These are phyloP conservation scores for Cistogaster globosa DNA, from an alignment of 2,888 invertebrate species.

Conservation along the genomic window DNA sequence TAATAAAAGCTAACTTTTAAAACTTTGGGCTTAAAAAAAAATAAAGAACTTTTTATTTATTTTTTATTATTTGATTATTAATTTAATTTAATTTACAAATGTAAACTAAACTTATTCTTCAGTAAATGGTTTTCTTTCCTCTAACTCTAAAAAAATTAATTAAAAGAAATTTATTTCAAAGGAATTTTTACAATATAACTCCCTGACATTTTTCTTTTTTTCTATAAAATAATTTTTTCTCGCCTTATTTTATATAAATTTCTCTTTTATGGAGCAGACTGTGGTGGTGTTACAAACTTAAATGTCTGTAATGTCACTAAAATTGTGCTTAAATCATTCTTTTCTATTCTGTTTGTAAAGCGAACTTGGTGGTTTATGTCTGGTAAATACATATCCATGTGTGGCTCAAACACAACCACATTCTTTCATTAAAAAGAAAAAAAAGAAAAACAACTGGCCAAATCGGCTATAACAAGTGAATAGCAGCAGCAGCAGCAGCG, in stretches of 20 bases:
- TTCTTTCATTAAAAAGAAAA: constrained; percentile 46
- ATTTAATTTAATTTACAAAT: too few relatives aligned
- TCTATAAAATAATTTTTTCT: too few relatives aligned
- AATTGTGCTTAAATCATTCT: constrained; percentile 46
- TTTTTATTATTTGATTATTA: too few relatives aligned
- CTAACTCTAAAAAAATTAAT: too few relatives aligned
- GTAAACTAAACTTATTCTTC: too few relatives aligned
- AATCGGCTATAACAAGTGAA: constrained; percentile 67
- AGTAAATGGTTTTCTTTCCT: too few relatives aligned
- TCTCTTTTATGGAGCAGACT: constrained; percentile 14
- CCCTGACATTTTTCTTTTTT: too few relatives aligned
- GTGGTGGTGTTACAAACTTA: constrained; percentile 44
- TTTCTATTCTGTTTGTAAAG: constrained; percentile 39
- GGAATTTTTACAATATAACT: too few relatives aligned
- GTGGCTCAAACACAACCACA: constrained; percentile 59
- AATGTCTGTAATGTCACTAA: constrained; percentile 55
- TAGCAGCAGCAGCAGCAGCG: constrained; percentile 44
- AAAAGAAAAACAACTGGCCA: constrained; percentile 21
- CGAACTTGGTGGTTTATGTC: constrained; percentile 36
- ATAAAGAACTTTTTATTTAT: too few relatives aligned
- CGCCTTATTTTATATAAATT: not conserved
- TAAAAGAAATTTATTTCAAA: too few relatives aligned
- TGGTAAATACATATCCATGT: constrained; percentile 51
- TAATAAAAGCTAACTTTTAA: too few relatives aligned
- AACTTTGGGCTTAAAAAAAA: too few relatives aligned